phyloP scores from a whole-genome alignment of 2,797 vertebrate species.

The Parauchenoglanis punctatus region DNA sequence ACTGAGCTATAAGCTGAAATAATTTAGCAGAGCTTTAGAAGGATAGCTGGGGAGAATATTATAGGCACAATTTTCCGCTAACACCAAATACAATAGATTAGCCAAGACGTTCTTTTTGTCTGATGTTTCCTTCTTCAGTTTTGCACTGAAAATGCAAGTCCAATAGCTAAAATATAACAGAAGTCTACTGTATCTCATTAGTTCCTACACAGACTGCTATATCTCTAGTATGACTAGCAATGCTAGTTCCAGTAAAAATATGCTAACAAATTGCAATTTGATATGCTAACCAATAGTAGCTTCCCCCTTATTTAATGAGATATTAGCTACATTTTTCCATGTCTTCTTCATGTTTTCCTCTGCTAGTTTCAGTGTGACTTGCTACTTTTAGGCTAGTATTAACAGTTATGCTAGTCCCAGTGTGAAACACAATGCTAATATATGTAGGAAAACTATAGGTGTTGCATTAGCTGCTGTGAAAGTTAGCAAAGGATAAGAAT shows the following conservation, averaged over 20 bases:
- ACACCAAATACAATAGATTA: not conserved
- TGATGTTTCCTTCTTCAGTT: not conserved
- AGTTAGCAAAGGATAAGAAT: not conserved
- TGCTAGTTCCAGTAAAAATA: not conserved
- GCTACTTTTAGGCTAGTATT: not conserved
- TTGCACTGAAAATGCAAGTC: not conserved
- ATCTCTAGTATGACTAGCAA: not conserved
- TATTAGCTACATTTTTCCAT: not conserved
- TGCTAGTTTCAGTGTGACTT: not conserved
- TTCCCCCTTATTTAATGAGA: not conserved
- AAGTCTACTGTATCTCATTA: not conserved
- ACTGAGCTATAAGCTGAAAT: slow-evolving; percentile 14
- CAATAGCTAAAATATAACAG: not conserved
- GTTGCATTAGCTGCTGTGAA: not conserved
- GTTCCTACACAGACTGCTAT: not conserved
- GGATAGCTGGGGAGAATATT: not conserved
- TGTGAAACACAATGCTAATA: not conserved
- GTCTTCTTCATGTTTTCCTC: not conserved
- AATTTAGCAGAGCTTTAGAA: slow-evolving; percentile 1
- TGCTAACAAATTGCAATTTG: no score
- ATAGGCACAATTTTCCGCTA: not conserved
- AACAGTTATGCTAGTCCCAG: not conserved
- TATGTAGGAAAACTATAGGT: not conserved
- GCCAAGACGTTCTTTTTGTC: not conserved
- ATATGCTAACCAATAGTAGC: not conserved